Conservation (phyloP, 2,888 invertebrate genomes). For the Oxyscelio sp. region DNA sequence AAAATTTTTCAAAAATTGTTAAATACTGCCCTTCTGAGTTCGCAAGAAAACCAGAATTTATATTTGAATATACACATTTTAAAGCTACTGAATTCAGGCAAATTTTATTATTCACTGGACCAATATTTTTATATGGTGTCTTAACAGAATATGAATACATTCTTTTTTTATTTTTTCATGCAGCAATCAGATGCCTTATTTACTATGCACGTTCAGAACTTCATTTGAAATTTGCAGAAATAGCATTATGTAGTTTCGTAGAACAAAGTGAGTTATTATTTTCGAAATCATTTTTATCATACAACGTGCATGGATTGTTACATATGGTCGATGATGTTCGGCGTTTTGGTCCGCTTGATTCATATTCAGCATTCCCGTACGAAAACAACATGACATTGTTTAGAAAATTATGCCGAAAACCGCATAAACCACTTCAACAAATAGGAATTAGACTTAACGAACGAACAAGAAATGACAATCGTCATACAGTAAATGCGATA, state of each 20-base stretch:
- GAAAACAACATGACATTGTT: background rate
- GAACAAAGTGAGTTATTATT: background rate
- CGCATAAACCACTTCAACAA: background rate
- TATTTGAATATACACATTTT: background rate
- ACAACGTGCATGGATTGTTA: background rate
- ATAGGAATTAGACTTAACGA: background rate
- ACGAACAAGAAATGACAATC: no score
- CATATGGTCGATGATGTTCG: background rate
- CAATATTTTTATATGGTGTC: background rate
- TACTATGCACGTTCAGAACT: background rate
- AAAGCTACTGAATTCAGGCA: conserved; percentile 52
- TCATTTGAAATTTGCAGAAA: background rate
- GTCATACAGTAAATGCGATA: no score
- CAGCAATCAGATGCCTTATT: background rate
- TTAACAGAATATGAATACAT: no score
- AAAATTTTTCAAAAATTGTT: background rate
- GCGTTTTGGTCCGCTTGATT: background rate
- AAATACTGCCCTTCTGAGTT: conserved; percentile 30
- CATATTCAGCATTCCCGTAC: background rate
- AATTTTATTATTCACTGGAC: conserved; percentile 18
- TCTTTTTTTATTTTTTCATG: background rate
- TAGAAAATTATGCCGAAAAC: background rate
- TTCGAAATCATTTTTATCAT: background rate
- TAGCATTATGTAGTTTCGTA: background rate
- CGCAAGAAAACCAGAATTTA: conserved; percentile 15